phyloP scores from a whole-genome alignment of 2,888 invertebrate species.

The Meandrusa payeni region DNA sequence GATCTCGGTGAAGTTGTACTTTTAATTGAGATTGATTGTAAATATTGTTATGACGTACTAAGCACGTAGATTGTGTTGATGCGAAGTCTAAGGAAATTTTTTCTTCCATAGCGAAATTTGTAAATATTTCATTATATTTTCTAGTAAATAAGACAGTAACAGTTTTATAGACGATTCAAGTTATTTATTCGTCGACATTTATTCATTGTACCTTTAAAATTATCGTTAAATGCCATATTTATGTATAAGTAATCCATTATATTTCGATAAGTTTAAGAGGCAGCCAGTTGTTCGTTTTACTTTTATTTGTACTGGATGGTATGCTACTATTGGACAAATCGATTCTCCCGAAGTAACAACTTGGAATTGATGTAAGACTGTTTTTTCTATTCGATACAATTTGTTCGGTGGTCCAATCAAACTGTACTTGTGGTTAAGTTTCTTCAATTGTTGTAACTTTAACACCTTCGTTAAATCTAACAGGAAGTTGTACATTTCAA shows the following conservation, averaged over 20 bases:
- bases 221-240: constrained; percentile 79
- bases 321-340: constrained; percentile 15
- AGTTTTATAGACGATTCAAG: constrained; percentile 69
- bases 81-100: constrained; percentile 62
- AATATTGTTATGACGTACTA: constrained; percentile 71
- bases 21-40: constrained; percentile 66
- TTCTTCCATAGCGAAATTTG: constrained; percentile 81
- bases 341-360: constrained; percentile 39
- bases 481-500: constrained; percentile 14
- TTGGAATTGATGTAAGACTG: constrained; percentile 79
- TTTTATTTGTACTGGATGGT: constrained; percentile 43
- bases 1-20: constrained; percentile 61
- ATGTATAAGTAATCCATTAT: constrained; percentile 67
- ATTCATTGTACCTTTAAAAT: constrained; percentile 73
- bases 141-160: constrained; percentile 56
- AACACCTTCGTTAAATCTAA: too few species aligned
- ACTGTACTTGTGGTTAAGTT: constrained; percentile 17
- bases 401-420: constrained; percentile 38
- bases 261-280: constrained; percentile 41
- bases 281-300: constrained; percentile 32
- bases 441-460: constrained; percentile 44
- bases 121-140: constrained; percentile 72
- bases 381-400: constrained; percentile 56
- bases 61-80: constrained; percentile 55
- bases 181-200: constrained; percentile 76